Base-by-base conservation (phyloP, 2,113 vertebrate species). In the Podiceps cristatus region DNA sequence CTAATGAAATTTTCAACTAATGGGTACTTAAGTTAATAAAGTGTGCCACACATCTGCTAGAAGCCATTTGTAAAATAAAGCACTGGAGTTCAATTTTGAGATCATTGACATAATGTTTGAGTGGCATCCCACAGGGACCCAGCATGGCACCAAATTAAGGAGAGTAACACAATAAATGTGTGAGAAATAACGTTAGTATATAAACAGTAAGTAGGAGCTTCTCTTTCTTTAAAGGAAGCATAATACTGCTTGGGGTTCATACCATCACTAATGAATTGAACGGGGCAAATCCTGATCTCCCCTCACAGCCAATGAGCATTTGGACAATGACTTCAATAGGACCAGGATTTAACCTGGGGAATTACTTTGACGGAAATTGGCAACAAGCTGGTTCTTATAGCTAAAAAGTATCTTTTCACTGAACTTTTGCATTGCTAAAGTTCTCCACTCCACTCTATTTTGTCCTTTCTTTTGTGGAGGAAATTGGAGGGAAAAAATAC, bases 1-100 rank as follows among this genome's bases (percentile, higher is more conserved):
- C 98, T 99, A 99, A 99, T 99, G 98, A 99, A 99, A 99, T 99
- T 99, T 98, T 98, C 98, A 98, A 98, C 98, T 98, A 97, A 97
- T 93, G 98, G 98, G 98, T 98, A 97, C 98, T 98, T 98, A 98
- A 98, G 98, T 99, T 99, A 99, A 98, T 99, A 98, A 99, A 99
- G 98, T 98, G 98, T 98, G 98, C 98, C 98, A 98, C 98, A 97
- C 98, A 98, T 98, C 98, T 98, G 98, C 98, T 98, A 96, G 24
- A 93, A 97, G 94, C 98, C 94, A 88, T 98, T 98, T 98, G 98
- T 98, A 98, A 98, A 97, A 98, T 97, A 98, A 98, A 98, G 98
- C 98, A 81, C 92, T 94, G 96, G 96, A 98, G 98, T 98, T 98
- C 97, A 97, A 97, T 98, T 98, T 97, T 98, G 97, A 98, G 98